Evolutionary conservation across 2,888 invertebrate species (phyloP).

Genomic region (Sarcophaga carnaria): DNA sequence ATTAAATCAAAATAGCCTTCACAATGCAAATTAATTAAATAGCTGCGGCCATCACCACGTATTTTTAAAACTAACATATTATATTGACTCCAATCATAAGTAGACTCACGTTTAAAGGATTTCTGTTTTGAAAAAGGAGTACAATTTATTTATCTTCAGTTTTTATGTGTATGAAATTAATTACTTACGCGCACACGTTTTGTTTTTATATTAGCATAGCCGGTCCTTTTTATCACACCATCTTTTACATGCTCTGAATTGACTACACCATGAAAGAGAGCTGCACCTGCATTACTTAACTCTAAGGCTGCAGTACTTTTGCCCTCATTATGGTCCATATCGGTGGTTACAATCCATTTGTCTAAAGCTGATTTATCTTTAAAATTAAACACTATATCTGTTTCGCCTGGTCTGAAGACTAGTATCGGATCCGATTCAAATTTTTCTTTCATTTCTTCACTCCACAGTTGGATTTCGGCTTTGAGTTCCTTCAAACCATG

Average conservation of each 20-base stretch:
- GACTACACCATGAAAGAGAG: conserved; percentile 88
- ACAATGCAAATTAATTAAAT: conserved; percentile 90
- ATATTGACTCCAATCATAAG: conserved; percentile 89
- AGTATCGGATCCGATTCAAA: conserved; percentile 85
- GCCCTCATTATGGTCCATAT: conserved; percentile 92
- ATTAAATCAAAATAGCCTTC: conserved; percentile 90
- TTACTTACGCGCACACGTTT: conserved; percentile 85
- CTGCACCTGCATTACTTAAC: conserved; percentile 87
- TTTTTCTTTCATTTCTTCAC: conserved; percentile 86
- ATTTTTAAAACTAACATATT: conserved; percentile 89
- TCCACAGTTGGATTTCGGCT: conserved; percentile 86
- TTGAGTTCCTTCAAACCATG: conserved; percentile 87
- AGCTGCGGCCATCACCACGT: conserved; percentile 96
- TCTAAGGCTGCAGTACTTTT: conserved; percentile 87
- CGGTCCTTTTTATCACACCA: conserved; percentile 89
- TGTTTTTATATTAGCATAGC: conserved; percentile 91
- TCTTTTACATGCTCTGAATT: conserved; percentile 89
- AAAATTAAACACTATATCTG: conserved; percentile 89
- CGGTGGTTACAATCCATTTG: conserved; percentile 88
- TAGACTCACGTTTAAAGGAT: conserved; percentile 89
- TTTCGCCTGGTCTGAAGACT: conserved; percentile 85
- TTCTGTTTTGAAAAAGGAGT: conserved; percentile 83
- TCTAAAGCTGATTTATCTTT: conserved; percentile 85
- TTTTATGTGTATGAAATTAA: background rate
- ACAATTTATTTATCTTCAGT: background rate